Evolutionary conservation across 2,888 invertebrate genomes (phyloP).

Genomic region (Geotrupes spiniger): DNA sequence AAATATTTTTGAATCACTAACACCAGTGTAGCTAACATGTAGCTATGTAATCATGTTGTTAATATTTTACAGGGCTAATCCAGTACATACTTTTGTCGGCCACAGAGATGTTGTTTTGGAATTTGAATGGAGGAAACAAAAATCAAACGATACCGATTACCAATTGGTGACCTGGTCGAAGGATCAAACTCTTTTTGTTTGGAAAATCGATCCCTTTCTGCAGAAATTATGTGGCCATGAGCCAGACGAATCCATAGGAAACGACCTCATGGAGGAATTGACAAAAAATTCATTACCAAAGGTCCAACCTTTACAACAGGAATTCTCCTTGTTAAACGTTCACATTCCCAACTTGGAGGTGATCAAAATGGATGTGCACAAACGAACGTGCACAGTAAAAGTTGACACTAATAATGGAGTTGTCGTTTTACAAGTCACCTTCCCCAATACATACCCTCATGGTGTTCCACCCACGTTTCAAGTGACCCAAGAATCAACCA

Average conservation of each 20-base stretch:
- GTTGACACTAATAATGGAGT: conserved; percentile 50
- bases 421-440: conserved; percentile 57
- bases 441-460: conserved; percentile 73
- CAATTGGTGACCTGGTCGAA: conserved; percentile 94
- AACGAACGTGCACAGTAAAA: conserved; percentile 59
- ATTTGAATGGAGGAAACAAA: conserved; percentile 87
- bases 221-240: conserved; percentile 78
- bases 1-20: too few relatives aligned
- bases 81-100: conserved; percentile 89
- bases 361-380: conserved; percentile 52
- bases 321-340: conserved; percentile 72
- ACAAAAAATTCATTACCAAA: conserved; percentile 43
- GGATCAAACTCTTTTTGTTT: conserved; percentile 87
- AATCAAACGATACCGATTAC: conserved; percentile 59
- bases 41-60: too few relatives aligned
- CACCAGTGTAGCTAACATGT: too few relatives aligned
- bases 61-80: conserved; percentile 59
- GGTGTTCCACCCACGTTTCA: conserved; percentile 65
- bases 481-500: conserved; percentile 61
- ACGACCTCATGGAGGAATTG: conserved; percentile 25
- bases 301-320: conserved; percentile 66
- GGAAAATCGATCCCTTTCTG: conserved; percentile 83
- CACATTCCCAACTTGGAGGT: conserved; percentile 72
- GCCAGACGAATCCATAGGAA: conserved; percentile 45
- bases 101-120: conserved; percentile 93